Percentiles rank a stretch among this genome's conserved stretches.
Conservation (phyloP, 2,113 vertebrate genomes). For the Dasypus novemcinctus region DNA sequence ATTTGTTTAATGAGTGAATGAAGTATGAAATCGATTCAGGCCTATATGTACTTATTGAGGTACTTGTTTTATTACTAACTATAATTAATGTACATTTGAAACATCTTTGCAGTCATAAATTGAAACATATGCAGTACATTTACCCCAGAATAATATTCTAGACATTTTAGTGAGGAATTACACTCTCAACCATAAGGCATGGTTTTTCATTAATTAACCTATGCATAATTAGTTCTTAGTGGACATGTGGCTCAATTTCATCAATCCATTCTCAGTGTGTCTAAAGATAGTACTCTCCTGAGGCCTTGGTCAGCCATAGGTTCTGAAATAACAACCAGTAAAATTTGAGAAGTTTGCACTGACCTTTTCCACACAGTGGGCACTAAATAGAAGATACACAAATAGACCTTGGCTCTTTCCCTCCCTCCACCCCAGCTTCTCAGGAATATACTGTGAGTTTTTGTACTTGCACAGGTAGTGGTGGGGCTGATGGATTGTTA, state of each 20-base stretch:
- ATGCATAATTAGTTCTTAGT: constrained; percentile 40
- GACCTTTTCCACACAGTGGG: not conserved
- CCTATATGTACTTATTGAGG: constrained; percentile 11
- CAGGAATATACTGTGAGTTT: not conserved
- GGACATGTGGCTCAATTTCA: constrained; percentile 1
- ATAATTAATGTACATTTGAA: constrained; percentile 49
- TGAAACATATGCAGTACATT: constrained; percentile 25
- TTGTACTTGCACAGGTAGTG: not conserved
- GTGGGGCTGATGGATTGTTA: not conserved
- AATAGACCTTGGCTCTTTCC: not conserved
- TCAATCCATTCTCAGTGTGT: not conserved
- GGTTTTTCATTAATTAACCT: constrained; percentile 34
- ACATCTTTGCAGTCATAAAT: constrained; percentile 25
- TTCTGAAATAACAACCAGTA: constrained; percentile 37
- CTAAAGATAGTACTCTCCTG: constrained; percentile 43
- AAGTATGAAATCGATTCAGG: constrained; percentile 41
- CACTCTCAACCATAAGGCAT: not conserved
- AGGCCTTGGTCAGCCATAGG: not conserved
- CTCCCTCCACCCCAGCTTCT: not conserved
- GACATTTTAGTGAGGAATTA: not conserved
- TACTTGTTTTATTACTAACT: constrained; percentile 33
- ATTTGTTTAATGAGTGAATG: constrained; percentile 38
- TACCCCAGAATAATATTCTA: constrained; percentile 13
- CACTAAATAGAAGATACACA: not conserved
- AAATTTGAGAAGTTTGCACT: not conserved